Evolutionary conservation across 2,797 vertebrate species (phyloP), one percentile per base, ranked within the genome.

Genomic region (Fringilla coelebs): DNA sequence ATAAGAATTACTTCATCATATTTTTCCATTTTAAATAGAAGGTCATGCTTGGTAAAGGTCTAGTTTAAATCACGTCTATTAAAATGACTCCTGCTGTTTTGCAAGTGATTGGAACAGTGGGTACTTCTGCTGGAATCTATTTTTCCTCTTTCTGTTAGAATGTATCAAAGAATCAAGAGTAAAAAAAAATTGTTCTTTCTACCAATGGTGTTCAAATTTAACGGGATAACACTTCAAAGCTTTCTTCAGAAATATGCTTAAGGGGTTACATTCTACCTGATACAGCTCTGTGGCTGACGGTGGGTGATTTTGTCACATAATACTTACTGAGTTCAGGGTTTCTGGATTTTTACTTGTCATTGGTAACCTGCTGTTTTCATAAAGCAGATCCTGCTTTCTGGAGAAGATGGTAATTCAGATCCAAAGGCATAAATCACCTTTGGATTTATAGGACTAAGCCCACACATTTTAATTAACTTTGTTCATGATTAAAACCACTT

Each of bases 61-160:
- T 94, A 2, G 45, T 88, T 94, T 88, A 88, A 91, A 89, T 85
- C 28, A 46, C 3, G 3, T 45, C 90, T 62, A 94, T 95, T 96
- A 96, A 94, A 96, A 94, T 90, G 73, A 55, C 40, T 94, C 91
- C 93, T 66, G 55, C 94, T 52, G 93, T 90, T 94, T 88, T 78
- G 68, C 46, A 93, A 88, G 91, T 88, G 83, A 92, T 94, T 94
- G 82, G 58, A 92, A 81, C 88, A 91, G 87, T 73, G 48, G 38
- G 62, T 78, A 58, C 73, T 54, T 93, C 46, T 88, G n/a, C 79
- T 91, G 80, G 75, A 91, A 84, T 73, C 73, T 84, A 15, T 85
- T 93, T 91, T 85, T 65, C 43, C 25, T 91, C 62, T 84, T 86
- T 80, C 85, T 77, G 11, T 83, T 88, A 83, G 68, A 91, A 72